phyloP scores from a whole-genome alignment of 1,140 invertebrate genomes.

The Orchesella cincta region DNA sequence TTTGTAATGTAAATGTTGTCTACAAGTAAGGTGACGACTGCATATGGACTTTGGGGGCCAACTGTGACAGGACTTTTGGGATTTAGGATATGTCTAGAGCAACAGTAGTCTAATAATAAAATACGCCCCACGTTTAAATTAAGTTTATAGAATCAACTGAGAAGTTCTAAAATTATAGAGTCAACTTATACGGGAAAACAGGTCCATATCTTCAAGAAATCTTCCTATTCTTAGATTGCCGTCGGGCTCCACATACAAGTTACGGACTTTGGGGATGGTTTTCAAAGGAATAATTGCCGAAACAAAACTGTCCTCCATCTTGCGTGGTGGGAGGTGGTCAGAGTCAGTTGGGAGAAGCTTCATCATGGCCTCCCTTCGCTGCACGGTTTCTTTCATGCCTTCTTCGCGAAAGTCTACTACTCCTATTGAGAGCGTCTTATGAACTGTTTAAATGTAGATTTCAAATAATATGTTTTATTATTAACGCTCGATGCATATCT shows the following conservation, averaged over 20 bases:
- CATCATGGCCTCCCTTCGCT: slow-evolving; percentile 38
- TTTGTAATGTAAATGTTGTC: slow-evolving; percentile 57
- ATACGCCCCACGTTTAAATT: slow-evolving; percentile 35
- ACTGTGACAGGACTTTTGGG: background rate
- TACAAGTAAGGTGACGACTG: slow-evolving; percentile 74
- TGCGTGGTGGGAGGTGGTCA: slow-evolving; percentile 56
- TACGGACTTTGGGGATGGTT: slow-evolving; percentile 63
- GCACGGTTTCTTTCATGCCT: background rate
- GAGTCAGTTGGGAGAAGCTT: slow-evolving; percentile 53
- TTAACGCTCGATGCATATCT: too few relatives aligned
- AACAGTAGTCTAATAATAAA: slow-evolving; percentile 64
- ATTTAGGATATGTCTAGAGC: slow-evolving; percentile 58
- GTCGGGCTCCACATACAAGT: slow-evolving; percentile 69
- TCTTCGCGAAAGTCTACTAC: too few relatives aligned
- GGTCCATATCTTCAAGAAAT: slow-evolving; percentile 76
- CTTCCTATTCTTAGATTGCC: slow-evolving; percentile 70
- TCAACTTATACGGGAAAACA: slow-evolving; percentile 67
- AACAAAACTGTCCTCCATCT: slow-evolving; percentile 67
- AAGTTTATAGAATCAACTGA: too few relatives aligned
- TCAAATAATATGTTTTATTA: too few relatives aligned
- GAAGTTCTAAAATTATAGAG: slow-evolving; percentile 3
- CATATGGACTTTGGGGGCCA: slow-evolving; percentile 61
- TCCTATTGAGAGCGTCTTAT: too few relatives aligned
- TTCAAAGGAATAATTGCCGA: slow-evolving; percentile 70
- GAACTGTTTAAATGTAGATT: too few relatives aligned